These are phyloP conservation scores for Steromphala cineraria DNA, from an alignment of 2,888 invertebrate genomes.

Conservation along the genomic window DNA sequence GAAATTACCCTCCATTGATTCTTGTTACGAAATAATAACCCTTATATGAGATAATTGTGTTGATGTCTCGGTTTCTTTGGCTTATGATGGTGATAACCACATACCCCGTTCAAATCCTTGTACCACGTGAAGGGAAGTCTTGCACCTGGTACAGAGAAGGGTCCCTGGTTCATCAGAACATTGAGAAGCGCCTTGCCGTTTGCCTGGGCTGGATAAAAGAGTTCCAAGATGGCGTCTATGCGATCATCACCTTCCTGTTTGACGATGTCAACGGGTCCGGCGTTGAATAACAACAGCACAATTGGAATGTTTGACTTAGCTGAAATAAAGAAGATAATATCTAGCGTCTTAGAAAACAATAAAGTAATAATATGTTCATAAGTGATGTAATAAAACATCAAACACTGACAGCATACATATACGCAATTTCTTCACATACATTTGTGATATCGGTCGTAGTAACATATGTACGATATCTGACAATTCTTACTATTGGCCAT, in stretches of 20 bases:
- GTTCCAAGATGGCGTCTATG: conserved; percentile 56
- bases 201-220: conserved; percentile 71
- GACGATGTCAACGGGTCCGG: conserved; percentile 69
- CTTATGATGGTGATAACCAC: no score
- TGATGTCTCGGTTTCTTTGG: no score
- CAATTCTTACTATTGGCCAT: no score
- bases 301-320: conserved; percentile 32
- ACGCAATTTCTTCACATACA: no score
- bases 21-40: no score
- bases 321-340: background rate
- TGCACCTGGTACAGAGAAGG: conserved; percentile 62
- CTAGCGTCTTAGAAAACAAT: no score
- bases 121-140: conserved; percentile 71
- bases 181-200: conserved; percentile 65
- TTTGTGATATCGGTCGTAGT: no score
- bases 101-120: background rate
- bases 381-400: no score
- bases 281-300: conserved; percentile 66
- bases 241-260: conserved; percentile 52
- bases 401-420: no score
- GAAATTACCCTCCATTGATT: no score
- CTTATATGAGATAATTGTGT: no score
- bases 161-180: conserved; percentile 51
- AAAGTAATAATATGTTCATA: no score
- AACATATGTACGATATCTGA: background rate